Conservation (phyloP, 2,113 vertebrate species). For the Ptychochromis oligacanthus region DNA sequence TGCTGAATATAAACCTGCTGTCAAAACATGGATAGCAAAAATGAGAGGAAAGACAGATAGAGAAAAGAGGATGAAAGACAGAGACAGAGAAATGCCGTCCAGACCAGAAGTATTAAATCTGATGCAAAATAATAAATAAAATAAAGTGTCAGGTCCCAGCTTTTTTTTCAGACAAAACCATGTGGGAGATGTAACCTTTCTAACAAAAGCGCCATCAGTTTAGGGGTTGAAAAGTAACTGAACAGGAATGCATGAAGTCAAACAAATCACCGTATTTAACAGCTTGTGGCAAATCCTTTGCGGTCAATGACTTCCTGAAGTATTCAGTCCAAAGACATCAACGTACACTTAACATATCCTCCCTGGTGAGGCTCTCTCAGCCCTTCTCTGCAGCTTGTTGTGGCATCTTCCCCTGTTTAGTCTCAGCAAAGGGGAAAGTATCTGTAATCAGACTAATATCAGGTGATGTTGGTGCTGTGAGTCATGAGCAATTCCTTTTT, state of each 20-base stretch:
- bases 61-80: not conserved
- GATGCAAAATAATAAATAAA: not conserved
- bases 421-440: not conserved
- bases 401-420: not conserved
- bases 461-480: not conserved
- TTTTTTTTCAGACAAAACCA: not conserved
- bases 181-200: not conserved
- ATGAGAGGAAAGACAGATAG: conserved; percentile 44
- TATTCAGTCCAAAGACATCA: not conserved
- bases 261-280: not conserved
- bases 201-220: not conserved
- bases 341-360: not conserved
- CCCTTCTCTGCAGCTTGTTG: not conserved
- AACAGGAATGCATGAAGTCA: not conserved
- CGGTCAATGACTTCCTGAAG: not conserved
- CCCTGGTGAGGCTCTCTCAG: not conserved
- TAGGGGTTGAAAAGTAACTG: not conserved
- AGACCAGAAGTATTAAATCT: conserved; percentile 3
- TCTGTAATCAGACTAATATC: not conserved
- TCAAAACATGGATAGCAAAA: conserved; percentile 55
- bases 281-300: not conserved
- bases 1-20: conserved; percentile 48
- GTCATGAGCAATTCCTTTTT: not conserved
- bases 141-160: not conserved
- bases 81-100: not conserved